These are phyloP conservation scores for Aspiorhynchus laticeps DNA, from an alignment of 2,113 vertebrate species.

Conservation along the genomic window DNA sequence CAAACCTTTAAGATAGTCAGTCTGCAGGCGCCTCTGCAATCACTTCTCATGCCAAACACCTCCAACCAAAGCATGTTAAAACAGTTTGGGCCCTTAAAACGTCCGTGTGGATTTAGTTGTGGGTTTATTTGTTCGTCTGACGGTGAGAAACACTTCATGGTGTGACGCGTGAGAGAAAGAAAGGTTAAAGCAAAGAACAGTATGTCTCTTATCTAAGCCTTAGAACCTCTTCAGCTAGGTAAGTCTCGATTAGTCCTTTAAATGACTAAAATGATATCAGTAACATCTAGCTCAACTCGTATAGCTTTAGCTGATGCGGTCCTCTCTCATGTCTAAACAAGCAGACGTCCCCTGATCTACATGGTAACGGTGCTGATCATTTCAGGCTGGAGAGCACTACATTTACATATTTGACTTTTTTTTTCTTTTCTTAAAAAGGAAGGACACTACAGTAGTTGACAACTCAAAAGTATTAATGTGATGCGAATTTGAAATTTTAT, in stretches of 20 bases:
- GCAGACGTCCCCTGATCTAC: slow-evolving; percentile 32
- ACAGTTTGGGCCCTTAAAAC: slow-evolving; percentile 67
- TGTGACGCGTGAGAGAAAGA: slow-evolving; percentile 62
- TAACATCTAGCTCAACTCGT: slow-evolving; percentile 60
- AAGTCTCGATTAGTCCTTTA: slow-evolving; percentile 63
- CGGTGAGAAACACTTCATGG: slow-evolving; percentile 51
- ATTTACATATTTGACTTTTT: slow-evolving; percentile 43
- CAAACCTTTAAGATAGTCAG: slow-evolving; percentile 69
- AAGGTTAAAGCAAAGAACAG: slow-evolving; percentile 58
- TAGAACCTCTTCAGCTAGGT: slow-evolving; percentile 61
- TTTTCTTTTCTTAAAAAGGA: slow-evolving; percentile 71
- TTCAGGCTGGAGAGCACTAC: slow-evolving; percentile 45
- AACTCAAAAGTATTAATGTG: slow-evolving; percentile 73
- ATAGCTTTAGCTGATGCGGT: slow-evolving; percentile 49
- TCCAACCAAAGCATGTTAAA: slow-evolving; percentile 72
- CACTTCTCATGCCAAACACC: slow-evolving; percentile 66
- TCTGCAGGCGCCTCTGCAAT: slow-evolving; percentile 60
- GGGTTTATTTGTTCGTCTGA: slow-evolving; percentile 38
- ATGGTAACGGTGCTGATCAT: slow-evolving; percentile 28
- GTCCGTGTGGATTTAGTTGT: slow-evolving; percentile 53
- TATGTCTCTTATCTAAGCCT: slow-evolving; percentile 59
- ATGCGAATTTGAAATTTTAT: slow-evolving; percentile 75
- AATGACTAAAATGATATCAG: slow-evolving; percentile 63
- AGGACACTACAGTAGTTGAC: slow-evolving; percentile 77
- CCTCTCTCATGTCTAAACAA: slow-evolving; percentile 32